A percentile compares a stretch with the other conserved stretches of the same genome.
Evolutionary conservation across 2,797 vertebrate genomes (phyloP).

Genomic region (Melopsittacus undulatus): DNA sequence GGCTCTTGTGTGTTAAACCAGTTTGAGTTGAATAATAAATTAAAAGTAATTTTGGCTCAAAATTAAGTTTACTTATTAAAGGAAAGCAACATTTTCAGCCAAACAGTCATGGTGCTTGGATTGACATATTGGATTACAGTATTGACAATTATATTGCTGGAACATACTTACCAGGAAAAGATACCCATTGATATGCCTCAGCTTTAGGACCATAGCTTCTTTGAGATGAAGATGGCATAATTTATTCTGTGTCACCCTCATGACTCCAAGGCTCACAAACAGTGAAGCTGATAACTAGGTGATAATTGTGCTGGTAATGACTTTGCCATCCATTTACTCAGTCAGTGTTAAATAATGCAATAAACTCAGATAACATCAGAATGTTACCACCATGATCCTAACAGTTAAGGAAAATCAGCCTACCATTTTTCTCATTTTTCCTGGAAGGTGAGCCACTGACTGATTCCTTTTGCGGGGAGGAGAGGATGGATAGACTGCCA

Average conservation of each 20-base stretch:
- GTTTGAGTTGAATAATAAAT: background rate
- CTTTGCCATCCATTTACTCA: background rate
- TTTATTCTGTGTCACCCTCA: background rate
- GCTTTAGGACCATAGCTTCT: background rate
- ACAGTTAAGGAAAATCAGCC: background rate
- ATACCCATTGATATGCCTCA: background rate
- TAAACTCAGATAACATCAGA: background rate
- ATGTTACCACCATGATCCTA: background rate
- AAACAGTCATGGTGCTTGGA: background rate
- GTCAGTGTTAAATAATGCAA: background rate
- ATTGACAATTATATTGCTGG: background rate
- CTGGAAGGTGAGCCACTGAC: background rate
- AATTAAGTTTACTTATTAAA: background rate
- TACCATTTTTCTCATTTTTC: background rate
- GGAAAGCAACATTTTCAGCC: background rate
- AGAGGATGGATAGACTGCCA: rapidly evolving
- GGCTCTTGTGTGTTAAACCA: background rate
- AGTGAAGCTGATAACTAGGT: background rate
- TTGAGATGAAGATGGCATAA: background rate
- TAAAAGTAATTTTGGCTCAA: background rate
- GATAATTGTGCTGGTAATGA: background rate
- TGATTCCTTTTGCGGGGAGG: background rate
- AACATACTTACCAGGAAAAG: background rate
- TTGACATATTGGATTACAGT: background rate
- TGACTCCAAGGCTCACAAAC: background rate